Percentiles rank a stretch among this genome's conserved stretches.
Evolutionary conservation across 2,113 vertebrate genomes (phyloP).

Genomic region (Equus quagga): DNA sequence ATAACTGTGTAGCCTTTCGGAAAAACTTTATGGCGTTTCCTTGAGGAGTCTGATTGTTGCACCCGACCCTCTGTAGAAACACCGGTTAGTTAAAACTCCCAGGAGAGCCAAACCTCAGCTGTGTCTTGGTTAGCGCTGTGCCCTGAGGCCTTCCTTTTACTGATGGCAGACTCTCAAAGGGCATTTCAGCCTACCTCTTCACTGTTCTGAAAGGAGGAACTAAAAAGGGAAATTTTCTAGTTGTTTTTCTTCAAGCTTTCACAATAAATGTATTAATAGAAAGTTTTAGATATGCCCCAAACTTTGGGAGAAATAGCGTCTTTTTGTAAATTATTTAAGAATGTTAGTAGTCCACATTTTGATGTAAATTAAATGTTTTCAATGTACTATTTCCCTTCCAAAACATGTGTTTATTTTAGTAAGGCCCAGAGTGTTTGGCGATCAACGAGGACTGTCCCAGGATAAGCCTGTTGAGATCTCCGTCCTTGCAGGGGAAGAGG

Average conservation of each 20-base stretch:
- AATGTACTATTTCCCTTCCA: neutral
- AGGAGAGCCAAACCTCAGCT: neutral
- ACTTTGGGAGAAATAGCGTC: neutral
- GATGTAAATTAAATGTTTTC: constrained; percentile 31
- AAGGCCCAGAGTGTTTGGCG: constrained; percentile 90
- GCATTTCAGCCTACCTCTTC: neutral
- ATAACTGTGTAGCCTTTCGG: neutral
- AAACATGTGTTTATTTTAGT: constrained; percentile 87
- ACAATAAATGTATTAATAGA: neutral
- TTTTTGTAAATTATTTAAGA: neutral
- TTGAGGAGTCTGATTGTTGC: neutral
- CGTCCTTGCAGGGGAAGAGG: constrained; percentile 91
- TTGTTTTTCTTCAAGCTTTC: neutral
- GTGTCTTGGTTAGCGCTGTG: neutral
- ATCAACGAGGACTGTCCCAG: constrained; percentile 77
- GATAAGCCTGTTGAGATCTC: constrained; percentile 89
- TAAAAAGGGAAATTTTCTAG: neutral
- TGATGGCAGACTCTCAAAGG: neutral
- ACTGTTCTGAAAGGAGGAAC: neutral
- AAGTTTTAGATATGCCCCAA: neutral
- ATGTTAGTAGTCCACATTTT: neutral
- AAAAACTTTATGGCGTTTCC: constrained; percentile 40
- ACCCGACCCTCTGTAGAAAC: constrained; percentile 12
- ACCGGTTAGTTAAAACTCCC: neutral
- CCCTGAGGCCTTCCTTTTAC: neutral